Base-by-base conservation (phyloP, 1,140 invertebrate species). In the Papilio aristodemus region DNA sequence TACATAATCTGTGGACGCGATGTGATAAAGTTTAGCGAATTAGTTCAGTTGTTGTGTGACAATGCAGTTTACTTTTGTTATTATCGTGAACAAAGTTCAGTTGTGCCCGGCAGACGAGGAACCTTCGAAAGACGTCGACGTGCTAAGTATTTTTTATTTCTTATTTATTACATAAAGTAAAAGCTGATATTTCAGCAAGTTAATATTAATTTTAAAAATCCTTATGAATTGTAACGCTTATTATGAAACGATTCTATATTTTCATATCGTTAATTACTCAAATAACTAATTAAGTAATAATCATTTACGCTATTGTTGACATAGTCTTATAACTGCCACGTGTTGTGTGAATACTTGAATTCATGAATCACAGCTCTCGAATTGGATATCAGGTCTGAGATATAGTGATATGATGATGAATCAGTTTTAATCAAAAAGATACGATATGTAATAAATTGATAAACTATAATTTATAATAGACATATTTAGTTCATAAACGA, bases 41-140 rank as follows among this genome's bases (percentile, higher is more conserved):
- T 46, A 77, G 83, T 80, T 75, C 39, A 41, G 74, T 79, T 79
- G 73, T 67, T 69, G 68, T 75, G 78, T 37, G 70, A 87, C 78
- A 75, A 91, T 91, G 89, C 86, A 91, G 81, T 91, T 83, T 81
- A 91, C 89, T 41, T 71, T 91, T 71, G 87, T 91, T 63, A 90
- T 91, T 72, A 85, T 91, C 70, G 85, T 90, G 73, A 91, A 89
- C 79, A 88, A 79, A 79, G 83, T 90, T 69, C 81, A 85, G 71
- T 76, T 90, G 79, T 90, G 87, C 78, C 85, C 87, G 63, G 83
- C 86, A 63, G 66, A 77, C 63, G 89, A 89, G 73, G 86, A 84
- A 74, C 76, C 83, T 8, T 39, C 80, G 39, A 89, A 89, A 83
- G 68, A 78, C 50, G 87, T 86, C 77, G 87, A 86, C 89, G 79